Conservation (phyloP, 2,797 vertebrate genomes). For the Salmo trutta region DNA sequence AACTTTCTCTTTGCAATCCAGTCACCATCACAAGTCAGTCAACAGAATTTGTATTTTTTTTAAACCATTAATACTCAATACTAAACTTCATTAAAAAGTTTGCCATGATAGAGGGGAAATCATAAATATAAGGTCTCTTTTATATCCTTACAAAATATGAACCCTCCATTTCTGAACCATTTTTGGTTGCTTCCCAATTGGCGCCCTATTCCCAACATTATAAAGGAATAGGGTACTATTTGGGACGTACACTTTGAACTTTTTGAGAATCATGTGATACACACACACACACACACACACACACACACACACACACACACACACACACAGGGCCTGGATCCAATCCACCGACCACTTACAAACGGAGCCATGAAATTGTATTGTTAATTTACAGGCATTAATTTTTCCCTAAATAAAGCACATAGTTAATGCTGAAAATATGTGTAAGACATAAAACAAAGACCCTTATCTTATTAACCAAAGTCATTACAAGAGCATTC, state of each 20-base stretch:
- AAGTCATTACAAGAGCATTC: constrained; percentile 20
- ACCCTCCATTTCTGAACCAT: not conserved
- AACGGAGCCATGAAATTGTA: constrained; percentile 6
- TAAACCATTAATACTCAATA: constrained; percentile 20
- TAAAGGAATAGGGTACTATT: not conserved
- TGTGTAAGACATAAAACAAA: constrained; percentile 23
- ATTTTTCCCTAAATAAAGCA: not conserved
- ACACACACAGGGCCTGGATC: constrained; percentile 2
- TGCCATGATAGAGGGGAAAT: not conserved
- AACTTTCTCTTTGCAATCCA: constrained; percentile 25
- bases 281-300: constrained; percentile 5
- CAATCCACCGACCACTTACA: constrained; percentile 8
- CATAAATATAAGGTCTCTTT: not conserved
- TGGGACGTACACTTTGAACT: not conserved
- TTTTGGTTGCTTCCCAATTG: too few species aligned
- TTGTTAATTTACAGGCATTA: not conserved
- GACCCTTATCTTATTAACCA: not conserved
- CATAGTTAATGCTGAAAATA: not conserved
- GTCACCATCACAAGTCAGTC: constrained; percentile 5
- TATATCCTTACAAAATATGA: not conserved
- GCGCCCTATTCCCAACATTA: too few species aligned
- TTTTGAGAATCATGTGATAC: not conserved
- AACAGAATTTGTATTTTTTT: constrained; percentile 52
- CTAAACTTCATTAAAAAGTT: not conserved
- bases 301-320: constrained; percentile 4